Evolutionary conservation across 2,797 vertebrate species (phyloP).

Genomic region (Hyperoplus lanceolatus): DNA sequence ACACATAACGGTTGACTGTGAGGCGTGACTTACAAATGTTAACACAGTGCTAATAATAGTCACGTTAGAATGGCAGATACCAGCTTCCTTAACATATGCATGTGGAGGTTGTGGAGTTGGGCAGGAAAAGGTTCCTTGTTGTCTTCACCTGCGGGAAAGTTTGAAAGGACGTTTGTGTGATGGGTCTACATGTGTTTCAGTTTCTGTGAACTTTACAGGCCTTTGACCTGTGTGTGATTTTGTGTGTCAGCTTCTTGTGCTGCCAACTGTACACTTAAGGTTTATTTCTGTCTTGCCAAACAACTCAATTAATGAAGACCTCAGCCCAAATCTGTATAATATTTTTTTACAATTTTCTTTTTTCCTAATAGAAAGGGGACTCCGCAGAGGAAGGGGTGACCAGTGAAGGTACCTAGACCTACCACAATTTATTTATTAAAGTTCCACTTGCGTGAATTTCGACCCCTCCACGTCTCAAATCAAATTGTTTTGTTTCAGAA

Average conservation of each 20-base stretch:
- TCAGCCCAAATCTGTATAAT: neutral
- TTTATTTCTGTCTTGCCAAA: slow-evolving; percentile 21
- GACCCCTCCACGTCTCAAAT: neutral
- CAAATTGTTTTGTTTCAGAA: slow-evolving; percentile 83
- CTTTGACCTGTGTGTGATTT: slow-evolving; percentile 12
- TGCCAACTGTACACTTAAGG: neutral
- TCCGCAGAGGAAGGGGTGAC: slow-evolving; percentile 95
- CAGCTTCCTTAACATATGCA: slow-evolving; percentile 40
- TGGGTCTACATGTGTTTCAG: slow-evolving; percentile 9
- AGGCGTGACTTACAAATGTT: slow-evolving; percentile 31
- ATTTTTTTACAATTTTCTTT: slow-evolving; percentile 35
- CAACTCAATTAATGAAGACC: neutral
- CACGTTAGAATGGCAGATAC: slow-evolving; percentile 6
- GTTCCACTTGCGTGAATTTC: neutral
- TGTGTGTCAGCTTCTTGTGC: slow-evolving; percentile 1
- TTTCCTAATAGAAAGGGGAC: slow-evolving; percentile 92
- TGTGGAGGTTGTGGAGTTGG: slow-evolving; percentile 31
- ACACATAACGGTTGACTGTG: slow-evolving; percentile 25
- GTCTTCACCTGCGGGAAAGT: slow-evolving; percentile 1
- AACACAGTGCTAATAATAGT: slow-evolving; percentile 35
- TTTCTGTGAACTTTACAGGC: slow-evolving; percentile 27
- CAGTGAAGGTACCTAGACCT: slow-evolving; percentile 91
- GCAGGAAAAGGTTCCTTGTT: slow-evolving; percentile 20
- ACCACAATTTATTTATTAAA: neutral
- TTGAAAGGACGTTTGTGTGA: slow-evolving; percentile 48